Evolutionary conservation across 2,113 vertebrate genomes (phyloP), one percentile per base, ranked within the genome.

Genomic region (Picathartes gymnocephalus): DNA sequence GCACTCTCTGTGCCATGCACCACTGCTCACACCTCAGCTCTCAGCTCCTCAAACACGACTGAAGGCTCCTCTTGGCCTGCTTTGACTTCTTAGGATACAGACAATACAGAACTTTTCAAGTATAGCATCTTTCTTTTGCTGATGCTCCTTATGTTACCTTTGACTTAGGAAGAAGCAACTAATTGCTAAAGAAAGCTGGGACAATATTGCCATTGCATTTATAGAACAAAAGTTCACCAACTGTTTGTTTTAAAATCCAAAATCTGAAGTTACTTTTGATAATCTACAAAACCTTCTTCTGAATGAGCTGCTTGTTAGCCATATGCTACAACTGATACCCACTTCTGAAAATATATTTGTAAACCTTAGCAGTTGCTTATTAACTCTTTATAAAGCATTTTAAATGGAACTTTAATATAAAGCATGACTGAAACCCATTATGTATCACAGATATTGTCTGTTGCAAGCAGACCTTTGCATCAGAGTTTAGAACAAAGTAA

Each of bases 381-480:
- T 64, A 88, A 82, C 28, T 82, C 81, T 88, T 85, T 81, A 58
- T 28, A 81, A 85, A 92, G 60, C 11, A 76, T 71, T 93, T 92
- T 2, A 79, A 93, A 93, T 81, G 50, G 73, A 95, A 83, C 88
- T 87, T 93, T 72, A 87, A 92, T 85, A 94, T 78, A 94, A 96
- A 95, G 92, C 33, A 57, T 66, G 80, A 94, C 88, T 77, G 70
- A 93, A 93, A 90, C 33, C 39, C 83, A 54, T 45, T 73, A 82
- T 31, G 58, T 44, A 40, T 80, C 66, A 90, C 42, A 92, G 35
- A 50, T 30, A 13, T 56, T 24, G 51, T 84, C 80, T 72, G 54
- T 51, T 86, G 61, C 1, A 1, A 90, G 60, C 23, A 79, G 31
- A 89, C 53, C 33, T 81, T 88, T 79, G 40, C 27, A 96, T 40